Conservation (phyloP, 2,888 invertebrate genomes). For the Euplexia lucipara region DNA sequence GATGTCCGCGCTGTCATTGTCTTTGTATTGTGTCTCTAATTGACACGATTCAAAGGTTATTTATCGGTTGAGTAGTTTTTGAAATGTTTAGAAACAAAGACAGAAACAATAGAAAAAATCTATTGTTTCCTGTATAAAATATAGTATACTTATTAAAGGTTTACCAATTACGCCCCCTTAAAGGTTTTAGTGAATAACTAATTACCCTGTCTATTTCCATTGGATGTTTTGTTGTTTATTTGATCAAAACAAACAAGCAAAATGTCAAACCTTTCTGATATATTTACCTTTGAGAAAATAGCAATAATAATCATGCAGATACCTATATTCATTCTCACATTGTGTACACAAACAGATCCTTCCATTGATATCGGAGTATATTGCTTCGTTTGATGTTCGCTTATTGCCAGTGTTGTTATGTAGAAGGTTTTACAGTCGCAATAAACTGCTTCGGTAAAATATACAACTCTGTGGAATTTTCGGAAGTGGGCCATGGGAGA, state of each 20-base stretch:
- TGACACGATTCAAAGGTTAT: too few relatives aligned
- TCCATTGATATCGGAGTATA: conserved; percentile 40
- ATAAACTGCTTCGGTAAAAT: conserved; percentile 49
- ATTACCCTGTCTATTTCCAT: too few relatives aligned
- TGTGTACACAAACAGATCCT: conserved; percentile 33
- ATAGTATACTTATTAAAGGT: too few relatives aligned
- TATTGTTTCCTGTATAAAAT: too few relatives aligned
- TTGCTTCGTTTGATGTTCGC: conserved; percentile 53
- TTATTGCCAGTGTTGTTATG: conserved; percentile 50
- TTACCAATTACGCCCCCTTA: too few relatives aligned
- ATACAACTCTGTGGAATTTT: conserved; percentile 40
- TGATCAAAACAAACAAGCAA: conserved; percentile 3
- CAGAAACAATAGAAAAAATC: too few relatives aligned
- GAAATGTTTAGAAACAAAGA: too few relatives aligned
- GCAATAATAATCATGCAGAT: conserved; percentile 27
- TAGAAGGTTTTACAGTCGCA: conserved; percentile 51
- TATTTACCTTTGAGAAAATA: conserved; percentile 1
- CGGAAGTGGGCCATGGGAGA: conserved; percentile 30
- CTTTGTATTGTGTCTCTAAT: too few relatives aligned
- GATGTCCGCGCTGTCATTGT: too few relatives aligned
- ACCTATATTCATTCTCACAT: conserved; percentile 35
- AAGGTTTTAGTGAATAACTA: too few relatives aligned
- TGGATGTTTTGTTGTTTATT: neutral
- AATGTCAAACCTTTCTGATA: neutral
- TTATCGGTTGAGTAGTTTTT: too few relatives aligned